Evolutionary conservation across 2,888 invertebrate species (phyloP).

Genomic region (Miltochrista miniata): DNA sequence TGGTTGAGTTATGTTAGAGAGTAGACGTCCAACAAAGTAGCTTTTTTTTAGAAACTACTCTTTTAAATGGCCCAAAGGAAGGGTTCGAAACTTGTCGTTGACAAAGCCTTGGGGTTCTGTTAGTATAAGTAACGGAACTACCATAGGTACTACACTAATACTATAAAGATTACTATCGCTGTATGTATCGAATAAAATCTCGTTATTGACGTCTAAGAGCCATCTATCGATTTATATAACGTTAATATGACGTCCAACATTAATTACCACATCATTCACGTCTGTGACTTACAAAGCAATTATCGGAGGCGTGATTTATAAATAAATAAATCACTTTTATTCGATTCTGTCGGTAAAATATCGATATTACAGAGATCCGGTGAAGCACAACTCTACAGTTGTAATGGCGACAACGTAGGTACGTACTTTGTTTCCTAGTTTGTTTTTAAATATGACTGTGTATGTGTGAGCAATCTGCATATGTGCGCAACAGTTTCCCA

Average conservation of each 20-base stretch:
- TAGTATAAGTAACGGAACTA: no score
- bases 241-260: slow-evolving; percentile 11
- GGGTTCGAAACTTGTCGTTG: no score
- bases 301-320: slow-evolving; percentile 11
- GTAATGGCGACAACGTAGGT: slow-evolving; percentile 42
- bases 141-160: no score
- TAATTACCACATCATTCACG: neutral
- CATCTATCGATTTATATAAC: slow-evolving; percentile 26
- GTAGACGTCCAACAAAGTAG: no score
- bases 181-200: no score
- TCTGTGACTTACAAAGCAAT: slow-evolving; percentile 28
- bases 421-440: slow-evolving; percentile 60
- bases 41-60: no score
- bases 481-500: slow-evolving; percentile 60
- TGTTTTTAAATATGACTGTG: slow-evolving; percentile 49
- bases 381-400: slow-evolving; percentile 49
- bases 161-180: no score
- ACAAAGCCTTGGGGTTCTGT: no score
- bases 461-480: slow-evolving; percentile 63
- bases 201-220: slow-evolving; percentile 16
- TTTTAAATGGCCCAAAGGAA: no score
- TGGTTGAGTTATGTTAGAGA: no score
- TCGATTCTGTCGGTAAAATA: slow-evolving; percentile 34
- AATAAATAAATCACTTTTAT: slow-evolving; percentile 13
- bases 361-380: slow-evolving; percentile 38